Evolutionary conservation across 2,113 vertebrate genomes (phyloP).

Genomic region (Rhagologus leucostigma): DNA sequence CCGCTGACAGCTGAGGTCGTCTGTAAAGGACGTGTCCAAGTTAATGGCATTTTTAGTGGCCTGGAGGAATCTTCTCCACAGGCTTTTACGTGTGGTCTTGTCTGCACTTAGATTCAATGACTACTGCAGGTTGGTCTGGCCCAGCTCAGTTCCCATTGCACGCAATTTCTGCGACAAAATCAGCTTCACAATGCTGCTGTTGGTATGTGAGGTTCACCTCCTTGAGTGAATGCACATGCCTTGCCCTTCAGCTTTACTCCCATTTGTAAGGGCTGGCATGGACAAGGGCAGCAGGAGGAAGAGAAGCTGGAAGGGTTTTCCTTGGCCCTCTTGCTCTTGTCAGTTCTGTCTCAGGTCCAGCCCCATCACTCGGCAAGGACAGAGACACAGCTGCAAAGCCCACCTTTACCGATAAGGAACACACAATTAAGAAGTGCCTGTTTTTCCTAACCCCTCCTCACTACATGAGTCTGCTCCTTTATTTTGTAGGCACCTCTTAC

Average conservation of each 20-base stretch:
- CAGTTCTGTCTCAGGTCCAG: not conserved
- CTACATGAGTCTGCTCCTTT: not conserved
- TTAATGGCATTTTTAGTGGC: not conserved
- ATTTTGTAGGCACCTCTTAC: not conserved
- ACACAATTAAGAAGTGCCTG: not conserved
- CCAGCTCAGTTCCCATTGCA: not conserved
- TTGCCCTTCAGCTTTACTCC: not conserved
- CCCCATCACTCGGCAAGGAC: not conserved
- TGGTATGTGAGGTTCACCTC: not conserved
- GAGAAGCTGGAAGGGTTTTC: not conserved
- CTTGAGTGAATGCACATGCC: accelerated
- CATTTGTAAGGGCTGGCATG: not conserved
- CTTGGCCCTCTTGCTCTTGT: not conserved
- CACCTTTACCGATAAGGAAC: not conserved
- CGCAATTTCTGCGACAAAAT: not conserved
- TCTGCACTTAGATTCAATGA: not conserved
- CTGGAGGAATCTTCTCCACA: not conserved
- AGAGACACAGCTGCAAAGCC: not conserved
- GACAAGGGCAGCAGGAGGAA: not conserved
- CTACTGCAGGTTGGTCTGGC: not conserved
- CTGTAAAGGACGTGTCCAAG: not conserved
- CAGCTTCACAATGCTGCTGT: not conserved
- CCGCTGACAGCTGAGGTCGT: not conserved
- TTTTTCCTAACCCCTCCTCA: not conserved
- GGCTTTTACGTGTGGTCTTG: not conserved